Percentiles rank a stretch among this genome's conserved stretches.
Conservation (phyloP, 1,140 invertebrate species). For the Drosophila serrata region DNA sequence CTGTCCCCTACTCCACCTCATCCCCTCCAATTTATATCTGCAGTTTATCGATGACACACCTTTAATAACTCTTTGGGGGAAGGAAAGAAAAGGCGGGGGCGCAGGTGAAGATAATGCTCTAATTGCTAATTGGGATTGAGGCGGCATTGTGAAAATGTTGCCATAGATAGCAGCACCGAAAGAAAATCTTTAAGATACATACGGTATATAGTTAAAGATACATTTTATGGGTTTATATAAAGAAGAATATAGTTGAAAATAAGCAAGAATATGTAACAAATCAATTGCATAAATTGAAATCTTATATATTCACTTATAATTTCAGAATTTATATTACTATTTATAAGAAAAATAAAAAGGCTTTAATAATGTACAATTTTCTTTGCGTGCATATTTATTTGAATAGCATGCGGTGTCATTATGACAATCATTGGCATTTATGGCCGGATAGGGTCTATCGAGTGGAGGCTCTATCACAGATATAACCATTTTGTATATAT, state of each 20-base stretch:
- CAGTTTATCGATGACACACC: slow-evolving; percentile 42
- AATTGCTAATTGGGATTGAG: slow-evolving; percentile 73
- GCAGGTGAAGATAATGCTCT: slow-evolving; percentile 62
- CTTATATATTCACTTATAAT: not conserved
- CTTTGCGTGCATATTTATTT: not conserved
- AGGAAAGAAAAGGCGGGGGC: not conserved
- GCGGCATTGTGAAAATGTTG: slow-evolving; percentile 11
- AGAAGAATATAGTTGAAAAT: not conserved
- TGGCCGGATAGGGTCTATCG: slow-evolving; percentile 21
- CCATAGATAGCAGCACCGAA: slow-evolving; percentile 16
- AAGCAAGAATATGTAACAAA: not conserved
- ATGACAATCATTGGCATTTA: slow-evolving; percentile 39
- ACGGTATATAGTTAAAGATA: not conserved
- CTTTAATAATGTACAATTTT: not conserved
- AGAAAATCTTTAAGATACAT: not conserved
- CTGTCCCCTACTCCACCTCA: not conserved
- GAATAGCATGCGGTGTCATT: slow-evolving; percentile 15
- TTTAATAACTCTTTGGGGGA: slow-evolving; percentile 7
- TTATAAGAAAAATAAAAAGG: not conserved
- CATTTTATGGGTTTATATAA: not conserved
- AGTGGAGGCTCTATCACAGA: slow-evolving; percentile 30
- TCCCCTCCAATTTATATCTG: slow-evolving; percentile 5
- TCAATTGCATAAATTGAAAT: not conserved
- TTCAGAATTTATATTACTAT: not conserved
- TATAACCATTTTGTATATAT: slow-evolving; percentile 18